These are phyloP conservation scores for Drosophila atripex DNA, from an alignment of 2,888 invertebrate genomes.

Conservation along the genomic window DNA sequence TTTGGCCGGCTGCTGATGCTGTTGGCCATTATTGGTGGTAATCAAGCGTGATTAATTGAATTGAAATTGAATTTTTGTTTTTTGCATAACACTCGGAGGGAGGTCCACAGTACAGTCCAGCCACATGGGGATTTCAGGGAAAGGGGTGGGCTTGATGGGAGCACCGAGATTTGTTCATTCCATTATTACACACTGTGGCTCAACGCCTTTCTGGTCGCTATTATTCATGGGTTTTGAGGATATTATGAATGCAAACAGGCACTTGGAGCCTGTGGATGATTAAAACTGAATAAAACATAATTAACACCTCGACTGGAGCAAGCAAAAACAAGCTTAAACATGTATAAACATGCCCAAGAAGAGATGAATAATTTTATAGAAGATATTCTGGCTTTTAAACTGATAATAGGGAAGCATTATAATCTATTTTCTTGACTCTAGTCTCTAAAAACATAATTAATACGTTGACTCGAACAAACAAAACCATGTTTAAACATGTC, in stretches of 20 bases:
- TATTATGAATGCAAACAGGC: slow-evolving; percentile 1
- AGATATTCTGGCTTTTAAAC: too few relatives aligned
- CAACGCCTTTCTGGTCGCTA: neutral
- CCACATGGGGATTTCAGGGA: slow-evolving; percentile 2
- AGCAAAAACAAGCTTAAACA: neutral
- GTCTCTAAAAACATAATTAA: too few relatives aligned
- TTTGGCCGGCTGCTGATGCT: slow-evolving; percentile 3
- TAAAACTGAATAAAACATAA: slow-evolving; percentile 5
- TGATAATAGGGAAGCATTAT: too few relatives aligned
- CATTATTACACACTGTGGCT: neutral
- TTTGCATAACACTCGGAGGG: slow-evolving; percentile 34
- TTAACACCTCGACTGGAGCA: slow-evolving; percentile 1
- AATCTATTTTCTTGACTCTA: too few relatives aligned
- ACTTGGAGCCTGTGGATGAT: neutral
- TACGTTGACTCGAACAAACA: too few relatives aligned
- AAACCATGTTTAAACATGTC: too few relatives aligned
- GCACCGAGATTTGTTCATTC: slow-evolving; percentile 3
- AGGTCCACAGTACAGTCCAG: neutral
- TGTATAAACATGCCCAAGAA: too few relatives aligned
- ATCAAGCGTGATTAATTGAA: slow-evolving; percentile 55
- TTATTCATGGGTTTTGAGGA: neutral
- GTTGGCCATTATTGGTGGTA: slow-evolving; percentile 47
- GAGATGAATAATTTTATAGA: too few relatives aligned
- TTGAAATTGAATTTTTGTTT: slow-evolving; percentile 53
- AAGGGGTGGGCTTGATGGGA: neutral